A percentile compares a stretch with the other conserved stretches of the same genome.
phyloP scores from a whole-genome alignment of 64 coral and sea anemone species.

The Montipora efflorescens region DNA sequence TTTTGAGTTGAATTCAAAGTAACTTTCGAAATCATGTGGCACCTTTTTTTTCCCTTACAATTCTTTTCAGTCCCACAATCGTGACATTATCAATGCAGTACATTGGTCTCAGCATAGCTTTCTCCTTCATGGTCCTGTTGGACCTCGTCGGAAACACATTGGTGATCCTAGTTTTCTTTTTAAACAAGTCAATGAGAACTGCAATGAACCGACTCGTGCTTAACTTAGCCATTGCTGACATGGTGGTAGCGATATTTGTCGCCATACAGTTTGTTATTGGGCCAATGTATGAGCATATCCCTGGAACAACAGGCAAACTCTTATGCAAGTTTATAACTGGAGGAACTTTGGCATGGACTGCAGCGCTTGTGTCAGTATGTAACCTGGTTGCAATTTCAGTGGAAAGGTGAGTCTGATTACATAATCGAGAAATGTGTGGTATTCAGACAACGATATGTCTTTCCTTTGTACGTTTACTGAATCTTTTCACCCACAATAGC shows the following conservation, averaged over 20 bases:
- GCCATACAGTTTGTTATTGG: constrained; percentile 40
- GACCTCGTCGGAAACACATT: constrained; percentile 27
- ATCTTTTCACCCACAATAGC: neutral
- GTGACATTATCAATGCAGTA: neutral
- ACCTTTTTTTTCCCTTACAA: neutral
- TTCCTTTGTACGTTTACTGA: too few relatives aligned
- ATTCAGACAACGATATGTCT: too few relatives aligned
- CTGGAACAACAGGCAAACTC: neutral
- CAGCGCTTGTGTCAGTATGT: constrained; percentile 5
- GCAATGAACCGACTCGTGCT: constrained; percentile 25
- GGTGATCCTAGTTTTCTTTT: constrained; percentile 9
- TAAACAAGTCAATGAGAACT: constrained; percentile 41
- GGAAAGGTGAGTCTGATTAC: neutral
- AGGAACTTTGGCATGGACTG: constrained; percentile 13
- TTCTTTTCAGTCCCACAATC: neutral
- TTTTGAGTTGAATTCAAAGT: too few relatives aligned
- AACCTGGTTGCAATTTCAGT: constrained; percentile 34
- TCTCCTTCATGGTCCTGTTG: constrained; percentile 21
- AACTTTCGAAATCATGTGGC: too few relatives aligned
- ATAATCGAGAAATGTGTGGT: too few relatives aligned
- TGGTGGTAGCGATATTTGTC: constrained; percentile 5
- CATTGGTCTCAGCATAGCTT: constrained; percentile 23
- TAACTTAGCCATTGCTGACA: constrained; percentile 32
- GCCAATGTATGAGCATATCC: neutral
- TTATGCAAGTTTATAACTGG: constrained; percentile 45